These are phyloP conservation scores for Hanleya hanleyi DNA, from an alignment of 2,888 invertebrate species.

Conservation along the genomic window DNA sequence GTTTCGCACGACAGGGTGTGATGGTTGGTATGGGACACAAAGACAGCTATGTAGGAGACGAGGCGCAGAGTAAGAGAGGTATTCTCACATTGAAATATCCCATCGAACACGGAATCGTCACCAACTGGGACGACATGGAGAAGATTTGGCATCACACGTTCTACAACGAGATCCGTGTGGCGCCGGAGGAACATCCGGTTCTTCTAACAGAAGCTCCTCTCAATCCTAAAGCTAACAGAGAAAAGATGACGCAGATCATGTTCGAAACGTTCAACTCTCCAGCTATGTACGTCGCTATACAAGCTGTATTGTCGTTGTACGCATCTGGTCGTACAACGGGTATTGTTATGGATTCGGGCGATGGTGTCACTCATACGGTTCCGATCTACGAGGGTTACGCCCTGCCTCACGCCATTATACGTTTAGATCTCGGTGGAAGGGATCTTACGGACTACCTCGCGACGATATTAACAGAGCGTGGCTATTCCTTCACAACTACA, in stretches of 20 bases:
- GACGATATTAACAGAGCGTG: slow-evolving; percentile 83
- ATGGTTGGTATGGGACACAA: slow-evolving; percentile 97
- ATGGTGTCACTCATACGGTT: slow-evolving; percentile 95
- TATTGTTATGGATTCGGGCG: slow-evolving; percentile 95
- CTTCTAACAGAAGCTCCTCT: slow-evolving; percentile 90
- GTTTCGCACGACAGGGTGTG: slow-evolving; percentile 74
- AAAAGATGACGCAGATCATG: slow-evolving; percentile 86
- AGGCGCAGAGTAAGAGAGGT: slow-evolving; percentile 70
- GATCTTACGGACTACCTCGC: slow-evolving; percentile 97
- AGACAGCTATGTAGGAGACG: slow-evolving; percentile 62
- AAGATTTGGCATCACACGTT: slow-evolving; percentile 73
- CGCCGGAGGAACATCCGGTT: slow-evolving; percentile 86
- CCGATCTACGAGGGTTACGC: slow-evolving; percentile 95
- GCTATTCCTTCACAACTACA: slow-evolving; percentile 71
- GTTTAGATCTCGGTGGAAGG: slow-evolving; percentile 93
- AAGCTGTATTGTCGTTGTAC: slow-evolving; percentile 93
- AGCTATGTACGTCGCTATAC: slow-evolving; percentile 96
- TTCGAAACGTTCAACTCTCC: slow-evolving; percentile 87
- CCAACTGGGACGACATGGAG: slow-evolving; percentile 72
- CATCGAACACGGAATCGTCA: slow-evolving; percentile 69
- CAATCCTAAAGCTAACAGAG: slow-evolving; percentile 90
- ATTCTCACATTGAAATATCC: slow-evolving; percentile 68
- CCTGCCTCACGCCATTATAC: slow-evolving; percentile 94
- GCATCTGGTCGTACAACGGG: slow-evolving; percentile 97
- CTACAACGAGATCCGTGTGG: slow-evolving; percentile 73